Evolutionary conservation across 2,888 invertebrate genomes (phyloP), one percentile per base, ranked within the genome.

Genomic region (Drosophila neotestacea): DNA sequence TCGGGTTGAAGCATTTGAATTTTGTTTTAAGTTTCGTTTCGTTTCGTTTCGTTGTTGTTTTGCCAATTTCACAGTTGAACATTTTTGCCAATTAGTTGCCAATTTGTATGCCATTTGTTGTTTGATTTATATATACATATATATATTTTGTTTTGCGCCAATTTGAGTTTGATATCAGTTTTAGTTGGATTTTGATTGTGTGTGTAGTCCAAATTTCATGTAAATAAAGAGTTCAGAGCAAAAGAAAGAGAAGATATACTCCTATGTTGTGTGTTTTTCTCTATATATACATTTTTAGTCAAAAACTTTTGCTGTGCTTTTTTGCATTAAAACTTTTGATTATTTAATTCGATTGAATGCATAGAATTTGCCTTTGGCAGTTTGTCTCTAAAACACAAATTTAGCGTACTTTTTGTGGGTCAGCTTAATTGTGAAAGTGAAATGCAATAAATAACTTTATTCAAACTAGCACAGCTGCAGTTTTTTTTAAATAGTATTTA

Each of bases 31-130:
- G 65, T 69, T 79, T 67, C 56, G 46, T 72, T 66, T 64, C 55
- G 48, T 58, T 64, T 70, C 54, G 55, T 73, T 66, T 65, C 50
- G 51, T 61, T 64, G 62, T 70, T 63, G 59, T 75, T 64, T 64
- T 54, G 68, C 81, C 81, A 75, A 85, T 89, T 85, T 84, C 58
- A 80, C 74, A 75, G 80, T 71, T 75, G 76, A 70, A 75, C 54
- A 71, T 75, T 75, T 86, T 77, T 75, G 73, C 82, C 88, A 83
- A 83, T 83, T 85, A 87, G 79, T 81, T 88, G 73, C 66, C 70
- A 71, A 77, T 81, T 65, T 77, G 41, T 34, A 46, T 76, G 58
- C 70, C 58, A 42, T 67, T 61, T 59, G 46, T 69, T 60, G 30
- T 71, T 60, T 63, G 52, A 16, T 44, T 61, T 55, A 10, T 27